phyloP scores from a whole-genome alignment of 1,140 invertebrate species.

The Olivierus martensii region DNA sequence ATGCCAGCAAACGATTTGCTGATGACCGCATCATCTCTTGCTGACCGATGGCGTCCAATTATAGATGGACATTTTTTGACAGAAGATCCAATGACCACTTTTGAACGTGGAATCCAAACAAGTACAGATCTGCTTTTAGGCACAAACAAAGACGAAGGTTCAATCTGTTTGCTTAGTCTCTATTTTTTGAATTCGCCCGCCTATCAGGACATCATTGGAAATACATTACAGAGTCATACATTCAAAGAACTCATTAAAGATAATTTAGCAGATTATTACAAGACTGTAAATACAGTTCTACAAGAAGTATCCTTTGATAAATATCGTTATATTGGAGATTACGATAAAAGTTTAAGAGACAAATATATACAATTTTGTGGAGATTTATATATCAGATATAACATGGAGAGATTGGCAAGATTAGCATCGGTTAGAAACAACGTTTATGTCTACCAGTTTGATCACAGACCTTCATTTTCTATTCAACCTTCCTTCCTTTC shows the following conservation, averaged over 20 bases:
- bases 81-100: constrained; percentile 10
- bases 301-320: too few species aligned
- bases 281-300: too few species aligned
- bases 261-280: too few species aligned
- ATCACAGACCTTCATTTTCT: constrained; percentile 20
- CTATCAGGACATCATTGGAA: constrained; percentile 11
- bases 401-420: background rate
- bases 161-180: constrained; percentile 18
- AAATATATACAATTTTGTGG: constrained; percentile 19
- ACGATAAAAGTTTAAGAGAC: background rate
- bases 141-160: constrained; percentile 19
- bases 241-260: background rate
- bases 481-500: constrained; percentile 17
- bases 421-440: background rate
- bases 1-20: constrained; percentile 11
- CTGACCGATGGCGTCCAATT: constrained; percentile 14
- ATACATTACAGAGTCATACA: constrained; percentile 8
- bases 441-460: constrained; percentile 20
- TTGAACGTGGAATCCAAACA: constrained; percentile 3
- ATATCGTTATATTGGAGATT: too few species aligned
- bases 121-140: constrained; percentile 17
- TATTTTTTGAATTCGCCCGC: constrained; percentile 5
- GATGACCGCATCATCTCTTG: background rate
- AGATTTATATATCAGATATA: constrained; percentile 12
- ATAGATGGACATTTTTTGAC: constrained; percentile 15